A percentile compares a stretch with the other conserved stretches of the same genome.
Evolutionary conservation across 2,888 invertebrate species (phyloP).

Genomic region (Lysandra coridon): DNA sequence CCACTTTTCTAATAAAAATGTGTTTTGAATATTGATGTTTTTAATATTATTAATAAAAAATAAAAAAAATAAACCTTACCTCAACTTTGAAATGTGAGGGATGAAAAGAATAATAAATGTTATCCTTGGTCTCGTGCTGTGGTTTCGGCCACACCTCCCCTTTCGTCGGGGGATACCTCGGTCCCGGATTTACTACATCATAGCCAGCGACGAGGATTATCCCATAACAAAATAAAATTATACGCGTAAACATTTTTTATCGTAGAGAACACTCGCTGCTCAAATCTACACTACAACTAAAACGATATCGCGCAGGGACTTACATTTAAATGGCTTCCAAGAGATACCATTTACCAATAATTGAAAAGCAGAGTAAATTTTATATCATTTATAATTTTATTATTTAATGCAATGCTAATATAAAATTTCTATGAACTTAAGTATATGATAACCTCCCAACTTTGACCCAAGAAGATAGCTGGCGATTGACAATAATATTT

Average conservation of each 20-base stretch:
- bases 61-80: slow-evolving; percentile 51
- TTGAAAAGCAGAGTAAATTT: background rate
- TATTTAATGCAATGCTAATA: slow-evolving; percentile 1
- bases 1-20: background rate
- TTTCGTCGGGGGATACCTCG: slow-evolving; percentile 76
- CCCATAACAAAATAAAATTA: slow-evolving; percentile 12
- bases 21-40: too few relatives aligned
- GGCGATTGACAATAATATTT: slow-evolving; percentile 4
- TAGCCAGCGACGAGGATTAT: background rate
- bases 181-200: slow-evolving; percentile 64
- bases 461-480: background rate
- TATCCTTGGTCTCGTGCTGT: slow-evolving; percentile 66
- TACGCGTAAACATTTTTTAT: background rate
- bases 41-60: slow-evolving; percentile 1
- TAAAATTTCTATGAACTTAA: background rate
- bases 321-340: background rate
- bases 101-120: slow-evolving; percentile 65
- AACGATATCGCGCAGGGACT: background rate
- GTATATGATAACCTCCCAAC: background rate
- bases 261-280: background rate
- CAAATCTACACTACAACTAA: background rate
- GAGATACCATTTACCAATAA: background rate
- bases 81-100: slow-evolving; percentile 71
- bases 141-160: slow-evolving; percentile 87
- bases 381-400: background rate